Conservation (phyloP, 92 coral and sea anemone species). For the Epizoanthus ramosus region DNA sequence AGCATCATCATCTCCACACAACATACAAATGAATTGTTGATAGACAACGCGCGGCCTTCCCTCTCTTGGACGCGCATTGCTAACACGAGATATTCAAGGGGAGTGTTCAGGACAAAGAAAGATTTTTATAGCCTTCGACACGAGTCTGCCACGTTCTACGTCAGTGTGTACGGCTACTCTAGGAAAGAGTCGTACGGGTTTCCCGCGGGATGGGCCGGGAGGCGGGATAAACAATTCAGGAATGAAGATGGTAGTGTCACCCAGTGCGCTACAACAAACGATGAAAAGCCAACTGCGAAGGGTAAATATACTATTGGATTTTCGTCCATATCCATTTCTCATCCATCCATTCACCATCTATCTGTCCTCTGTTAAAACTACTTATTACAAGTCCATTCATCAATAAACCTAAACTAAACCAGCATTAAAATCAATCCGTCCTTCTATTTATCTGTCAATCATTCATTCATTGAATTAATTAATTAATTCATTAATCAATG, state of each 20-base stretch:
- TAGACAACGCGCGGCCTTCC: constrained; percentile 7
- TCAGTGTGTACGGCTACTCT: constrained; percentile 13
- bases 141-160: neutral
- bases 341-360: neutral
- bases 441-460: too few relatives aligned
- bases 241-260: neutral
- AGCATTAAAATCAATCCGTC: too few relatives aligned
- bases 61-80: constrained; percentile 26
- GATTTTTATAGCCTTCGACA: constrained; percentile 28
- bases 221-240: neutral
- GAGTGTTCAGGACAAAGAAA: neutral
- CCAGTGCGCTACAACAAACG: neutral
- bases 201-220: constrained; percentile 40
- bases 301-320: too few relatives aligned
- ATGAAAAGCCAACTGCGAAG: too few relatives aligned
- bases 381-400: too few relatives aligned
- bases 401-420: too few relatives aligned
- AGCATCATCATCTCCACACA: constrained; percentile 38
- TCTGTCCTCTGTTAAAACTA: neutral
- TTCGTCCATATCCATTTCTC: neutral
- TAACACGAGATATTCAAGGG: constrained; percentile 28
- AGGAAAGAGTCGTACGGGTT: constrained; percentile 26
- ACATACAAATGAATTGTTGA: neutral
- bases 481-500: too few relatives aligned
- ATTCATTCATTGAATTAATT: too few relatives aligned